Evolutionary conservation across 2,888 invertebrate species (phyloP).

Genomic region (Platycheirus rosarum): DNA sequence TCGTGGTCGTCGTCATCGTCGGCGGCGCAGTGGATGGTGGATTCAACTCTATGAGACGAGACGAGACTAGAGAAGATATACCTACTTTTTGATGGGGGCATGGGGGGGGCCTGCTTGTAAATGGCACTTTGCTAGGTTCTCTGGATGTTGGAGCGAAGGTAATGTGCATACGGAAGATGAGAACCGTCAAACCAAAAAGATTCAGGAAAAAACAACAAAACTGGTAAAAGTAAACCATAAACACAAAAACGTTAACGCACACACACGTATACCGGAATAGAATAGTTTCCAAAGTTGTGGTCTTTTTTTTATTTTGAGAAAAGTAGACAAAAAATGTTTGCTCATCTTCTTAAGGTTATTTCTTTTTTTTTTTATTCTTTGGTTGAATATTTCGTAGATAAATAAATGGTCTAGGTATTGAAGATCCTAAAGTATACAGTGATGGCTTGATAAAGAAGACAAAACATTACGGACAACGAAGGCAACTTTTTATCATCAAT

Average conservation of each 20-base stretch:
- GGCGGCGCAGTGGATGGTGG: constrained; percentile 26
- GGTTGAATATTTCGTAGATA: constrained; percentile 5
- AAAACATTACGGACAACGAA: not conserved
- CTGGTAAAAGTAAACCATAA: constrained; percentile 30
- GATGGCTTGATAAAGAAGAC: not conserved
- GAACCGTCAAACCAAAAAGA: constrained; percentile 24
- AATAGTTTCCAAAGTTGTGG: not conserved
- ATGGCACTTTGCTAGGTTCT: constrained; percentile 63
- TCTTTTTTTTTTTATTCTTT: constrained; percentile 3
- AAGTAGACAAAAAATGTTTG: constrained; percentile 61
- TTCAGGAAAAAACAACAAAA: constrained; percentile 33
- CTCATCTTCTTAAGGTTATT: constrained; percentile 11
- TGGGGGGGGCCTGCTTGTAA: constrained; percentile 39
- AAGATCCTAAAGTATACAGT: not conserved
- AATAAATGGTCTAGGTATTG: not conserved
- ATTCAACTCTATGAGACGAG: constrained; percentile 67
- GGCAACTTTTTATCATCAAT: no score
- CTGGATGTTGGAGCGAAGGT: constrained; percentile 24
- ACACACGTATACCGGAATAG: not conserved
- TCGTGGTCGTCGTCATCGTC: not conserved
- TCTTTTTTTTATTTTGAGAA: not conserved
- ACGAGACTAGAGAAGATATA: constrained; percentile 54
- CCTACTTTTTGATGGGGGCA: constrained; percentile 17
- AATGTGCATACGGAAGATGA: constrained; percentile 53
- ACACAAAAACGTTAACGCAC: constrained; percentile 31